Evolutionary conservation across 2,888 invertebrate genomes (phyloP).

Genomic region (Plagodis dolabraria): DNA sequence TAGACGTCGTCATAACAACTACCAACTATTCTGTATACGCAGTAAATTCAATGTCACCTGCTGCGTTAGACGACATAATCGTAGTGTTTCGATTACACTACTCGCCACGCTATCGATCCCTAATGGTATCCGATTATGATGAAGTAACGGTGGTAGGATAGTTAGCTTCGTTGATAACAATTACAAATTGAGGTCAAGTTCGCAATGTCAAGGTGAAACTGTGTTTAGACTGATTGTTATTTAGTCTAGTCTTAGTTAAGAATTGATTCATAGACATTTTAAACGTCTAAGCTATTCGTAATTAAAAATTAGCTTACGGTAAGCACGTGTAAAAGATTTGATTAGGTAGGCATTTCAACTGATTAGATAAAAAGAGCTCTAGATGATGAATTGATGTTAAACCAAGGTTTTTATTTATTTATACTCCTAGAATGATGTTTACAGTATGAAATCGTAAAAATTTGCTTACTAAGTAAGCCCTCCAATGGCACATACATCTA

Average conservation of each 20-base stretch:
- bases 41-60: constrained; percentile 24
- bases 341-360: too few species aligned
- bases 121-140: constrained; percentile 1
- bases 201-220: constrained; percentile 40
- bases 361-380: too few species aligned
- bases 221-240: constrained; percentile 39
- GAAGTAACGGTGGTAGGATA: constrained; percentile 13
- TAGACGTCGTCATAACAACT: constrained; percentile 45
- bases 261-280: constrained; percentile 9
- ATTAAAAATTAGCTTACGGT: too few species aligned
- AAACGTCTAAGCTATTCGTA: neutral
- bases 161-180: constrained; percentile 11
- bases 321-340: too few species aligned
- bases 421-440: too few species aligned
- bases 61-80: constrained; percentile 18
- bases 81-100: constrained; percentile 18
- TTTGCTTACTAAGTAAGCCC: too few species aligned
- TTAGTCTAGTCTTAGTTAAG: constrained; percentile 37
- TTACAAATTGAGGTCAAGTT: constrained; percentile 32
- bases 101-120: constrained; percentile 6
- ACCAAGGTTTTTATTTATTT: too few species aligned
- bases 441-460: too few species aligned
- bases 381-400: too few species aligned
- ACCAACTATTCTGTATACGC: constrained; percentile 14
- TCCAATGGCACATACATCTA: too few species aligned